phyloP scores from a whole-genome alignment of 2,797 vertebrate species.

The Eptatretus atami region DNA sequence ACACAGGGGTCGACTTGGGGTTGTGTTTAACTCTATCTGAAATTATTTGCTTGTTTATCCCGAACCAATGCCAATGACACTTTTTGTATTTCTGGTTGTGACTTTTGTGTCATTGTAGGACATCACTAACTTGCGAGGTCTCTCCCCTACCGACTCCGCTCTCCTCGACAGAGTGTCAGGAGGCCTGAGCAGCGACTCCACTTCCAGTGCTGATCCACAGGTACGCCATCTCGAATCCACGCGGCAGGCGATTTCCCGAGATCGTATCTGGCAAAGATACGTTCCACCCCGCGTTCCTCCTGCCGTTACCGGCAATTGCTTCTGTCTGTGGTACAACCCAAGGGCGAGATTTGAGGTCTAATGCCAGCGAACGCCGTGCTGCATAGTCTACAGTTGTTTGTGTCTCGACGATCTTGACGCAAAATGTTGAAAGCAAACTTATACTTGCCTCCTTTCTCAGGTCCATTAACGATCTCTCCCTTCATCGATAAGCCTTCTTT shows the following conservation, averaged over 20 bases:
- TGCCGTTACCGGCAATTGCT: conserved; percentile 14
- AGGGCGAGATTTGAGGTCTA: conserved; percentile 12
- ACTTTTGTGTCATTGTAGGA: neutral
- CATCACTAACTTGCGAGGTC: neutral
- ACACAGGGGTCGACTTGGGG: too few species aligned
- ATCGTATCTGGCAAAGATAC: conserved; percentile 9
- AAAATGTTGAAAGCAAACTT: conserved; percentile 6
- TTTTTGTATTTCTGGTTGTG: too few species aligned
- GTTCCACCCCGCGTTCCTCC: conserved; percentile 16
- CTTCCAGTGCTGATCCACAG: too few species aligned
- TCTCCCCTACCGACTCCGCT: neutral
- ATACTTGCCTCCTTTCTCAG: neutral
- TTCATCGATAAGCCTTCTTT: too few species aligned
- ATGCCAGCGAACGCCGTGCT: conserved; percentile 14
- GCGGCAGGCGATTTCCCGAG: neutral
- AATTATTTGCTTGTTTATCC: too few species aligned
- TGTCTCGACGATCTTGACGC: neutral
- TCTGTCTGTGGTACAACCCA: conserved; percentile 10
- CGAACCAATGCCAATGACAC: too few species aligned
- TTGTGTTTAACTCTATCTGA: too few species aligned
- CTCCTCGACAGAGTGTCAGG: too few species aligned
- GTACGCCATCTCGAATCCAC: too few species aligned
- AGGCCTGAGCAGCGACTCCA: too few species aligned
- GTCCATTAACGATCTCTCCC: too few species aligned
- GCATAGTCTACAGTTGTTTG: conserved; percentile 12